Conservation (phyloP, 2,113 vertebrate species). For the Noctilio leporinus region DNA sequence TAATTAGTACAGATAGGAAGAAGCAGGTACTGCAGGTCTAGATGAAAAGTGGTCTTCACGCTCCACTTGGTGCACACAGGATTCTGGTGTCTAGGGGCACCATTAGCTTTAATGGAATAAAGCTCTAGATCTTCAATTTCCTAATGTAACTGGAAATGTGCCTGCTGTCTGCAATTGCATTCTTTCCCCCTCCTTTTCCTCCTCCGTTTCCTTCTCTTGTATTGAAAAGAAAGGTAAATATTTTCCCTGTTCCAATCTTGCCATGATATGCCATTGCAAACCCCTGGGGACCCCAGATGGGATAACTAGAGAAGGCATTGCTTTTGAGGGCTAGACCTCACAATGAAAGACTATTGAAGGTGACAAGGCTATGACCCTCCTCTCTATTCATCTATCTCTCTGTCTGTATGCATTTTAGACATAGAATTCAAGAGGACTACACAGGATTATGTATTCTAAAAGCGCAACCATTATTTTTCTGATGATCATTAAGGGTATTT, state of each 20-base stretch:
- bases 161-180: background rate
- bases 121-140: background rate
- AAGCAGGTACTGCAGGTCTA: background rate
- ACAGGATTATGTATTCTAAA: rapidly evolving
- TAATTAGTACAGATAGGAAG: background rate
- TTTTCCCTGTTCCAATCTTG: background rate
- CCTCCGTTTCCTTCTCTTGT: background rate
- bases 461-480: background rate
- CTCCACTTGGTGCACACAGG: background rate
- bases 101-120: background rate
- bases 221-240: background rate
- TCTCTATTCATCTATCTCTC: background rate
- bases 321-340: background rate
- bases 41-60: background rate
- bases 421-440: background rate
- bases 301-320: background rate
- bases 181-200: background rate
- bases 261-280: background rate
- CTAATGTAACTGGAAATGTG: background rate
- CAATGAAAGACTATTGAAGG: background rate
- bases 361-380: background rate
- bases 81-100: background rate
- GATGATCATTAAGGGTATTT: rapidly evolving
- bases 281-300: background rate
- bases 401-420: background rate